Percentiles rank a stretch among this genome's conserved stretches.
Evolutionary conservation across 2,113 vertebrate species (phyloP).

Genomic region (Chionis minor): DNA sequence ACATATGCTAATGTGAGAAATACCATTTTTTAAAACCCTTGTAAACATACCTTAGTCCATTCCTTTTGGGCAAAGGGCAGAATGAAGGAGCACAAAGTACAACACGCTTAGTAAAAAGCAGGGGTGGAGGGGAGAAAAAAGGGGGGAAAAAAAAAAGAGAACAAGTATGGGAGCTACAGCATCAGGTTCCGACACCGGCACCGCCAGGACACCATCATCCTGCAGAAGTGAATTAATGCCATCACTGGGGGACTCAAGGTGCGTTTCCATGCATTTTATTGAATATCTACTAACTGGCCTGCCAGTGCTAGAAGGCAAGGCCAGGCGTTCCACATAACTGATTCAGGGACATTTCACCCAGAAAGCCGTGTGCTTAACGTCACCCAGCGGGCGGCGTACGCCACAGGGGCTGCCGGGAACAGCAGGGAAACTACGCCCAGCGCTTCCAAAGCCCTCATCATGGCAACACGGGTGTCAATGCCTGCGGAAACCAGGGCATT

Average conservation of each 20-base stretch:
- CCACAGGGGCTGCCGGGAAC: not conserved
- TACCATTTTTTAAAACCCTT: not conserved
- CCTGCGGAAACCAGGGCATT: not conserved
- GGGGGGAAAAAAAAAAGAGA: too few species aligned
- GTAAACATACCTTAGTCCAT: not conserved
- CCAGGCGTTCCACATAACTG: not conserved
- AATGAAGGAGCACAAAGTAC: not conserved
- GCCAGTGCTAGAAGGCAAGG: not conserved
- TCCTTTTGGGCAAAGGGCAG: not conserved
- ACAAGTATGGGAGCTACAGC: not conserved
- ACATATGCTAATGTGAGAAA: not conserved
- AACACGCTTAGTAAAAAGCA: not conserved
- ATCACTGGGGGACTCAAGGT: not conserved
- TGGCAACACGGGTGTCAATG: rapidly evolving
- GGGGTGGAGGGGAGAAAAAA: rapidly evolving
- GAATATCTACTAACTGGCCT: not conserved
- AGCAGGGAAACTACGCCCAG: rapidly evolving
- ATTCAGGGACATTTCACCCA: not conserved
- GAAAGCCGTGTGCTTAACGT: not conserved
- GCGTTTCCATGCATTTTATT: not conserved
- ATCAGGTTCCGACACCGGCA: not conserved
- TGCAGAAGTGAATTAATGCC: not conserved
- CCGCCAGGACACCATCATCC: not conserved
- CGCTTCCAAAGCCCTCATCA: not conserved
- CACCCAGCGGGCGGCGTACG: too few species aligned